phyloP scores from a whole-genome alignment of 2,113 vertebrate species.

The Nematolebias whitei region DNA sequence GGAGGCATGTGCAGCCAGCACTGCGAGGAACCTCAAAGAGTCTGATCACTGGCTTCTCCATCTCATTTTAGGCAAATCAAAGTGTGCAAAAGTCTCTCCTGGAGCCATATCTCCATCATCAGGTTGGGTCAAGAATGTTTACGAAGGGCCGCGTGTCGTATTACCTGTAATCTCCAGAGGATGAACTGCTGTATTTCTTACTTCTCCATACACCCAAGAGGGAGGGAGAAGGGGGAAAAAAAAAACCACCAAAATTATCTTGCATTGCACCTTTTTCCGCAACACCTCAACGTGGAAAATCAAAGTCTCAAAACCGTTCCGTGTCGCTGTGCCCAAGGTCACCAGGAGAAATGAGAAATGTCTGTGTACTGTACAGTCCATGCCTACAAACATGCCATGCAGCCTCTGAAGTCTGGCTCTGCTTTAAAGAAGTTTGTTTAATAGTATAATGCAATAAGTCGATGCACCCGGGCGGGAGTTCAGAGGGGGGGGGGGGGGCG shows the following conservation, averaged over 20 bases:
- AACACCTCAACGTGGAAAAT: slow-evolving; percentile 78
- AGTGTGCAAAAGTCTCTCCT: slow-evolving; percentile 83
- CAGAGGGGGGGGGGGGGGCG: slow-evolving; percentile 46
- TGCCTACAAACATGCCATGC: slow-evolving; percentile 72
- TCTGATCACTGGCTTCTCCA: slow-evolving; percentile 73
- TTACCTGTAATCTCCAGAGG: slow-evolving; percentile 82
- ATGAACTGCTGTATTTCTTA: slow-evolving; percentile 73
- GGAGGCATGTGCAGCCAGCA: slow-evolving; percentile 56
- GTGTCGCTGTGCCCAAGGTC: slow-evolving; percentile 81
- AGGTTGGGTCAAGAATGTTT: slow-evolving; percentile 79
- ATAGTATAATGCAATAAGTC: slow-evolving; percentile 68
- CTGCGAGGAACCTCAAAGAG: slow-evolving; percentile 77
- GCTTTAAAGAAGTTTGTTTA: slow-evolving; percentile 77
- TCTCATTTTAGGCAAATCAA: slow-evolving; percentile 84
- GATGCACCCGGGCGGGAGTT: slow-evolving; percentile 53
- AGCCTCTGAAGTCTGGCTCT: slow-evolving; percentile 77
- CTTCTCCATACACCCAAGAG: slow-evolving; percentile 78
- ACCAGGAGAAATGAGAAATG: slow-evolving; percentile 78
- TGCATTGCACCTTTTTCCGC: slow-evolving; percentile 81
- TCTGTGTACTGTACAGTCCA: slow-evolving; percentile 69
- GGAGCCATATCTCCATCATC: slow-evolving; percentile 81
- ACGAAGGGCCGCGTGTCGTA: slow-evolving; percentile 75
- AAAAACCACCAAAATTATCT: slow-evolving; percentile 80
- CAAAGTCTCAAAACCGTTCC: slow-evolving; percentile 73
- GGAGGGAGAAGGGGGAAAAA: slow-evolving; percentile 8